Percentiles rank a stretch among this genome's conserved stretches.
Conservation (phyloP, 2,797 vertebrate genomes). For the Myotis vivesi region DNA sequence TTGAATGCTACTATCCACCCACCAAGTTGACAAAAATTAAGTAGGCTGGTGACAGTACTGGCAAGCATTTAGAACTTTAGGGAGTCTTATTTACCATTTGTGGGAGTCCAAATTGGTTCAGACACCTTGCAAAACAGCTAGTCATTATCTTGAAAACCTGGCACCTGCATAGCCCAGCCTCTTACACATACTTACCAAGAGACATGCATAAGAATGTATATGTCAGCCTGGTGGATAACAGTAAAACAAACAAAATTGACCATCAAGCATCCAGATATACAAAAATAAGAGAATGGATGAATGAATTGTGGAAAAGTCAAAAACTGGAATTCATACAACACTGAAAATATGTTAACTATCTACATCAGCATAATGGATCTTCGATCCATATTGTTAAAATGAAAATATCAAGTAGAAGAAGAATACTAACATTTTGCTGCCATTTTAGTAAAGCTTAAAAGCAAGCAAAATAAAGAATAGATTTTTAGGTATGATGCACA, state of each 20-base stretch:
- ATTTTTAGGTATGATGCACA: not conserved
- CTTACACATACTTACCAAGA: not conserved
- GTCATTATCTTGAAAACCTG: constrained; percentile 4
- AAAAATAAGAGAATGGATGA: not conserved
- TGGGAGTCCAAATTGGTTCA: not conserved
- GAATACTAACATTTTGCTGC: not conserved
- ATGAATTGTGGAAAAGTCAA: not conserved
- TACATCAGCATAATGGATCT: not conserved
- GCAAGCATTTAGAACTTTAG: not conserved
- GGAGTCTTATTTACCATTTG: not conserved
- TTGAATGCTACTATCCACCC: not conserved
- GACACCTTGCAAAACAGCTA: constrained; percentile 11
- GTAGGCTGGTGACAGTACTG: not conserved
- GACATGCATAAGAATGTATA: not conserved
- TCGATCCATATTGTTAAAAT: not conserved
- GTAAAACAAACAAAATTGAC: not conserved
- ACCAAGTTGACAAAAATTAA: constrained; percentile 30
- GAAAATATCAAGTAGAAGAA: not conserved
- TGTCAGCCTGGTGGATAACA: not conserved
- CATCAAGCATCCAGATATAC: not conserved
- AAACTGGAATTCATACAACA: not conserved
- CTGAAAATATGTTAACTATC: not conserved
- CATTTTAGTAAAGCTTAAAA: not conserved
- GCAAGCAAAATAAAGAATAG: not conserved
- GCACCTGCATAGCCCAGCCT: not conserved